phyloP scores from a whole-genome alignment of 2,888 invertebrate species.

The Synanthedon andrenaeformis region DNA sequence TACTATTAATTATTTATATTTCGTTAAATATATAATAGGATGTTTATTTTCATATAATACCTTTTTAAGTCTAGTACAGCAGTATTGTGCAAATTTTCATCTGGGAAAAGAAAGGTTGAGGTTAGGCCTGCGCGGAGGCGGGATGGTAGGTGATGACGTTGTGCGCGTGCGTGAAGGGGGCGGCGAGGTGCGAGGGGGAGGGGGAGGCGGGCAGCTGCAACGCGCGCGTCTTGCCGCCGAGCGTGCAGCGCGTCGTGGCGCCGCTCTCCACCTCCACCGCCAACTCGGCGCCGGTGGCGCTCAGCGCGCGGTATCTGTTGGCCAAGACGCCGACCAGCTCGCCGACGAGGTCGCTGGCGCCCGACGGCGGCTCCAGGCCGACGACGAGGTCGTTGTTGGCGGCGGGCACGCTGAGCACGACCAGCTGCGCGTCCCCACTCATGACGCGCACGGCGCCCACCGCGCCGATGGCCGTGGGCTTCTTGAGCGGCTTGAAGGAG shows the following conservation, averaged over 20 bases:
- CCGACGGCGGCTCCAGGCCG: conserved; percentile 68
- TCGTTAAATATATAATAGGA: too few species aligned
- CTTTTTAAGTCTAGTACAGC: background rate
- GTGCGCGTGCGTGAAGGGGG: conserved; percentile 62
- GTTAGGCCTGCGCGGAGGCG: conserved; percentile 45
- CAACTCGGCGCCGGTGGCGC: conserved; percentile 77
- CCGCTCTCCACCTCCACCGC: conserved; percentile 80
- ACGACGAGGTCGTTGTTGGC: conserved; percentile 90
- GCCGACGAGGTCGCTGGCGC: conserved; percentile 78
- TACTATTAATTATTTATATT: too few species aligned
- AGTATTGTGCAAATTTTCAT: too few species aligned
- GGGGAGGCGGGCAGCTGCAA: conserved; percentile 39
- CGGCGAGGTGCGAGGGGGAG: conserved; percentile 9
- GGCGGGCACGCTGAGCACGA: conserved; percentile 86
- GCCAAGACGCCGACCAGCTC: conserved; percentile 87
- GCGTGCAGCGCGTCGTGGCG: conserved; percentile 82
- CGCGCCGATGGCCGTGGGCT: conserved; percentile 83
- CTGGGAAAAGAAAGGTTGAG: background rate
- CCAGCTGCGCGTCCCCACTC: conserved; percentile 87
- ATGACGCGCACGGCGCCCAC: conserved; percentile 88
- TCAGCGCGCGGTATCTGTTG: conserved; percentile 53
- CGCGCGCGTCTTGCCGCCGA: conserved; percentile 81
- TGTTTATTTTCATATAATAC: too few species aligned
- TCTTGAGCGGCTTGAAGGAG: conserved; percentile 89
- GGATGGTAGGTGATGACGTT: conserved; percentile 67